Percentiles rank a stretch among this genome's conserved stretches.
These are phyloP conservation scores for Myotis brandtii DNA, from an alignment of 2,113 vertebrate genomes.

Conservation along the genomic window DNA sequence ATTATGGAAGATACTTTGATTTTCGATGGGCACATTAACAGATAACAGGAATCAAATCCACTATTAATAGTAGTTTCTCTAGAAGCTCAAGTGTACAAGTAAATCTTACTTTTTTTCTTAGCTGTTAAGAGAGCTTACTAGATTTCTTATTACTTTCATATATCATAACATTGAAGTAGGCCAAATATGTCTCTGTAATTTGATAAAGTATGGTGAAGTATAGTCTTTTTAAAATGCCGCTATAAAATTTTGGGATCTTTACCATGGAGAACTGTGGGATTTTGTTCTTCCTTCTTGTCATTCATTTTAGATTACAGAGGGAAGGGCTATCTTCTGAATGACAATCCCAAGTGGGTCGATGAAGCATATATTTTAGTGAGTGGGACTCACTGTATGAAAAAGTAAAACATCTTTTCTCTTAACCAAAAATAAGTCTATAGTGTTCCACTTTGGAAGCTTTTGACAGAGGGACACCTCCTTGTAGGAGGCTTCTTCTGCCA, in stretches of 20 bases:
- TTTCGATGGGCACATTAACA: not conserved
- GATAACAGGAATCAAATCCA: not conserved
- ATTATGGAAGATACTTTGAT: not conserved
- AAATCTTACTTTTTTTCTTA: not conserved
- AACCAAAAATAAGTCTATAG: not conserved
- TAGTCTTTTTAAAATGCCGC: not conserved
- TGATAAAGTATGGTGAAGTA: not conserved
- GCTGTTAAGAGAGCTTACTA: not conserved
- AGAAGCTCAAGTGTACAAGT: not conserved
- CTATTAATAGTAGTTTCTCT: not conserved
- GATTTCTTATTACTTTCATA: not conserved
- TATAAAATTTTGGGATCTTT: not conserved
- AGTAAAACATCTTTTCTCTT: not conserved
- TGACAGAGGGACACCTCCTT: not conserved
- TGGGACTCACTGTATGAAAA: not conserved
- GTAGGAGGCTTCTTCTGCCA: not conserved
- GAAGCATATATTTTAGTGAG: not conserved
- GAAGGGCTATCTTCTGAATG: not conserved
- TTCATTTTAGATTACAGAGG: not conserved
- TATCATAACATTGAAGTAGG: not conserved
- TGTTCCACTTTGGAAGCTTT: not conserved
- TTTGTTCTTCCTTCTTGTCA: not conserved
- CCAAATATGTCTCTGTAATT: not conserved
- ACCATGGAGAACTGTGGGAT: not conserved
- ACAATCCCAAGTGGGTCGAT: not conserved